A percentile compares a stretch with the other conserved stretches of the same genome.
Conservation (phyloP, 2,113 vertebrate genomes). For the Lipophrys pholis region DNA sequence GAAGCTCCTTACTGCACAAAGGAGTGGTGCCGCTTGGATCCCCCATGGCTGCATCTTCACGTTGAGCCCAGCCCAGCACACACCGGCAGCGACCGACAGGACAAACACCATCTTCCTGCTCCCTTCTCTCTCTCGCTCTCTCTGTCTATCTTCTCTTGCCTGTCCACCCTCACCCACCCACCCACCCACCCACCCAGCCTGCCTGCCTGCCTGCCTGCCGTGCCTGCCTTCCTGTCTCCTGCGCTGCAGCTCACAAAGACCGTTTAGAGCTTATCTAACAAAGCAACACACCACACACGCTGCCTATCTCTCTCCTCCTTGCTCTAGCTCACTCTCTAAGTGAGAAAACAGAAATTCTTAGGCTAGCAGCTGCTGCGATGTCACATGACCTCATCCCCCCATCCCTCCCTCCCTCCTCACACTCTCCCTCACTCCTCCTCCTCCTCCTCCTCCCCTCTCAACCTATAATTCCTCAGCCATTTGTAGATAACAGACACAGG, state of each 20-base stretch:
- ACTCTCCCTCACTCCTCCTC: slow-evolving; percentile 54
- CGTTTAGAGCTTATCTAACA: slow-evolving; percentile 84
- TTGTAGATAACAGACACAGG: slow-evolving; percentile 81
- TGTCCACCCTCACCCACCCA: slow-evolving; percentile 54
- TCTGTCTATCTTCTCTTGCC: slow-evolving; percentile 62
- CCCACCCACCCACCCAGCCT: slow-evolving; percentile 10
- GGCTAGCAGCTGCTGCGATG: slow-evolving; percentile 83
- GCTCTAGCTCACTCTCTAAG: slow-evolving; percentile 66
- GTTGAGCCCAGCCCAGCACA: slow-evolving; percentile 70
- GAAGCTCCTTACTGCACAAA: slow-evolving; percentile 84
- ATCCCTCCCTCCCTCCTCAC: slow-evolving; percentile 23
- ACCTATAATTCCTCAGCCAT: slow-evolving; percentile 80
- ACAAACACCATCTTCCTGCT: slow-evolving; percentile 79
- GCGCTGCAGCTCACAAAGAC: slow-evolving; percentile 72
- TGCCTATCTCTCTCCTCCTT: slow-evolving; percentile 73
- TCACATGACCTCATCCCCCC: slow-evolving; percentile 72
- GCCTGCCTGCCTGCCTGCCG: slow-evolving; percentile 23
- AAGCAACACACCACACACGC: slow-evolving; percentile 82
- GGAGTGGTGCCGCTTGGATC: slow-evolving; percentile 76
- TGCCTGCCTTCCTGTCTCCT: slow-evolving; percentile 65
- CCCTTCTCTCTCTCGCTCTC: slow-evolving; percentile 41
- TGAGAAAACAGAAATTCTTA: slow-evolving; percentile 84
- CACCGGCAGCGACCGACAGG: slow-evolving; percentile 55
- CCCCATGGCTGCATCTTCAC: slow-evolving; percentile 81
- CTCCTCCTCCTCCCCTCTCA: slow-evolving; percentile 71